Conservation (phyloP, 2,113 vertebrate species). For the Gallinago jamesoni region DNA sequence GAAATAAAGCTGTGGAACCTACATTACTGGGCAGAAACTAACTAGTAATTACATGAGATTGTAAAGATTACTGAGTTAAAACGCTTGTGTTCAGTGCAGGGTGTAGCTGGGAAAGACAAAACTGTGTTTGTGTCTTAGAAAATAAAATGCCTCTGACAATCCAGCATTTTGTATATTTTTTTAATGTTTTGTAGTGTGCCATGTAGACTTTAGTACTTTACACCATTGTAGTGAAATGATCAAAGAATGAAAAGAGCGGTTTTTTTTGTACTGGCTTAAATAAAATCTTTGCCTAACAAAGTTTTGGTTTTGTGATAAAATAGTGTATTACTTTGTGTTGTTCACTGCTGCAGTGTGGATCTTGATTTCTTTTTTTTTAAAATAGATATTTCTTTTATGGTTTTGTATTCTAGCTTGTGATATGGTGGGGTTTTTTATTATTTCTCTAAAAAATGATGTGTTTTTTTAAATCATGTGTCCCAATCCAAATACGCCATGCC, state of each 20-base stretch:
- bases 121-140: background rate
- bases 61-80: conserved; percentile 18
- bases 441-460: background rate
- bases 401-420: background rate
- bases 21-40: conserved; percentile 2
- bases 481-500: background rate
- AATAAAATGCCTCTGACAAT: background rate
- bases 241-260: background rate
- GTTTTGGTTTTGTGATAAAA: background rate
- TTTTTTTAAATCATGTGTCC: background rate
- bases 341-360: background rate
- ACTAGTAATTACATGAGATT: conserved; percentile 33
- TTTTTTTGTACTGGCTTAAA: background rate
- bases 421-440: background rate
- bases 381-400: background rate
- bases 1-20: conserved; percentile 25
- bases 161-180: background rate
- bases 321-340: background rate
- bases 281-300: background rate
- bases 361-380: background rate
- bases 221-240: background rate
- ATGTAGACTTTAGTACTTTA: background rate
- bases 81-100: background rate
- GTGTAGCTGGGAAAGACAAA: background rate
- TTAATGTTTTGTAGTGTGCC: background rate